A percentile compares a stretch with the other conserved stretches of the same genome.
These are phyloP conservation scores for Cataglyphis rosenhaueri DNA, from an alignment of 2,888 invertebrate species.

Conservation along the genomic window DNA sequence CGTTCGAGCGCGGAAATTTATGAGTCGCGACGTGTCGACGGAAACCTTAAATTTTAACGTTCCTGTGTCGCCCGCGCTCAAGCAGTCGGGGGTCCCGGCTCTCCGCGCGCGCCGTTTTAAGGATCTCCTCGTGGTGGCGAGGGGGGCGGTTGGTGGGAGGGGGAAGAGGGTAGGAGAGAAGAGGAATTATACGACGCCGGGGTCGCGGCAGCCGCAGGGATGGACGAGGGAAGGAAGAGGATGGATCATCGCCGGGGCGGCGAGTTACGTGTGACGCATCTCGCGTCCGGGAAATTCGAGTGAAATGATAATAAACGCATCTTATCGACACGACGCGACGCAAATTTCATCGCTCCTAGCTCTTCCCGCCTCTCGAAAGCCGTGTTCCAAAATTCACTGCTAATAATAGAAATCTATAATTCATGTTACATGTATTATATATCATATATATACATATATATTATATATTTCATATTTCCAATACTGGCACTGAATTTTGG, in stretches of 20 bases:
- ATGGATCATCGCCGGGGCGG: conserved; percentile 61
- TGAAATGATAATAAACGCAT: conserved; percentile 83
- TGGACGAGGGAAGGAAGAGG: conserved; percentile 54
- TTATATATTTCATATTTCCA: too few relatives aligned
- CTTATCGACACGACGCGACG: background rate
- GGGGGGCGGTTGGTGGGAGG: background rate
- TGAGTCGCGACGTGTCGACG: conserved; percentile 81
- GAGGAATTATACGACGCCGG: conserved; percentile 30
- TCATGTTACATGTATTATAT: too few relatives aligned
- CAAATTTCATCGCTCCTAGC: conserved; percentile 55
- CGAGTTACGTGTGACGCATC: conserved; percentile 74
- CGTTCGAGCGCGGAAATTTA: conserved; percentile 79
- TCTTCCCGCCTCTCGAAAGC: background rate
- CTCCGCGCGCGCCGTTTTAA: conserved; percentile 62
- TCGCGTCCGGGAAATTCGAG: conserved; percentile 79
- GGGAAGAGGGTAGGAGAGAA: conserved; percentile 29
- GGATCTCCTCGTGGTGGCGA: conserved; percentile 18
- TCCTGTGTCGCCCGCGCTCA: conserved; percentile 66
- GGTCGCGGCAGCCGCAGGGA: conserved; percentile 46
- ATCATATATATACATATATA: too few relatives aligned
- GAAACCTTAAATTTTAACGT: conserved; percentile 84
- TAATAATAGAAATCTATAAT: too few relatives aligned
- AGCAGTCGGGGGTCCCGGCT: conserved; percentile 65
- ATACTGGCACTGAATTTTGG: too few relatives aligned
- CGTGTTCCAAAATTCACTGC: too few relatives aligned